Conservation (phyloP, 2,888 invertebrate species). For the Uropetala carovei region DNA sequence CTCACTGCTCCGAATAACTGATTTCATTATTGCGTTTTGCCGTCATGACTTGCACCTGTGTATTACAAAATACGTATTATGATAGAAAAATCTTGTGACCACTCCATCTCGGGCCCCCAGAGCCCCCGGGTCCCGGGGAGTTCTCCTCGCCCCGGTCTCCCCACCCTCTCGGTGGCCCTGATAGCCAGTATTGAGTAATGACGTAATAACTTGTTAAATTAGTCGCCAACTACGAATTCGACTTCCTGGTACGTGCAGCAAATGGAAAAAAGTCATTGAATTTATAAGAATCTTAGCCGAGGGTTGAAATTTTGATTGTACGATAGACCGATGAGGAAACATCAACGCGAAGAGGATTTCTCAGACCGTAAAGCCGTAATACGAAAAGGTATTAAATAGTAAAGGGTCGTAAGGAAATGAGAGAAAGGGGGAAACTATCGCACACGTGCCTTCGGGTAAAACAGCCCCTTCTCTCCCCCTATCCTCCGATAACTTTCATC, state of each 20-base stretch:
- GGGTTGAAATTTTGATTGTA: background rate
- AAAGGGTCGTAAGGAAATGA: background rate
- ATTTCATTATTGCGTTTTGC: no score
- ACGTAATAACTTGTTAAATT: no score
- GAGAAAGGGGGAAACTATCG: constrained; percentile 11
- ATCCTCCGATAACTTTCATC: constrained; percentile 23
- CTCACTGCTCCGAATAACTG: no score
- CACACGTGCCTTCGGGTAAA: constrained; percentile 37
- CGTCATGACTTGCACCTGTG: no score
- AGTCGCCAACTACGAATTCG: no score
- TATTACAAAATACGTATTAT: no score
- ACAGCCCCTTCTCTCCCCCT: background rate
- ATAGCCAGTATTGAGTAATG: no score
- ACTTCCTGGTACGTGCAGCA: background rate
- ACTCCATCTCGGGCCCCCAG: no score
- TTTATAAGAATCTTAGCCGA: background rate
- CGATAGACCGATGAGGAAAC: background rate
- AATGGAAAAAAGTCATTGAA: background rate
- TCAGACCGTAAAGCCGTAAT: background rate
- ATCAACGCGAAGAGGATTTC: background rate
- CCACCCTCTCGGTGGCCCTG: no score
- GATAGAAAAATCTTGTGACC: no score
- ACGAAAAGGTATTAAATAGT: background rate
- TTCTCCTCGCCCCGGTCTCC: no score
- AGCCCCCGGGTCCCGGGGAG: no score